These are phyloP conservation scores for Cantharis rufa DNA, from an alignment of 2,888 invertebrate genomes.

Conservation along the genomic window DNA sequence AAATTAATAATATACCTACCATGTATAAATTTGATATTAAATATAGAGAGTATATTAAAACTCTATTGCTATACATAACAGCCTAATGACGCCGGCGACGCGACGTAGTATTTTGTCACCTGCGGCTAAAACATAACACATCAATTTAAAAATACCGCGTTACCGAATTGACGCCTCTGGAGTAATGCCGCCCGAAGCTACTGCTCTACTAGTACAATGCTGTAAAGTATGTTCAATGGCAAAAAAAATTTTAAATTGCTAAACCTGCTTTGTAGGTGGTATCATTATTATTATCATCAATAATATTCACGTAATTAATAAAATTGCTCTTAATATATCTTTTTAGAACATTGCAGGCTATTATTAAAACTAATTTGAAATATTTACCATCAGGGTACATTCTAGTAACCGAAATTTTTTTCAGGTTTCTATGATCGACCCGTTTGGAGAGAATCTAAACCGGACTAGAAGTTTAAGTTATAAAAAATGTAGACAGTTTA, in stretches of 20 bases:
- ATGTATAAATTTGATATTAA: not conserved
- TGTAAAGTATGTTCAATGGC: not conserved
- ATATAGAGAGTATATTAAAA: not conserved
- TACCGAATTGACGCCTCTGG: not conserved
- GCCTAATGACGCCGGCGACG: not conserved
- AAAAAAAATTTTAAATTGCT: not conserved
- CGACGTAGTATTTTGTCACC: not conserved
- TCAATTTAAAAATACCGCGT: not conserved
- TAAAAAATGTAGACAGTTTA: not conserved
- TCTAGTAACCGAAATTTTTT: not conserved
- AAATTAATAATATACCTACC: not conserved
- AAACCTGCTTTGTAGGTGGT: not conserved
- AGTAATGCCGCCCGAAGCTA: not conserved
- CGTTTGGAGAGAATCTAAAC: not conserved
- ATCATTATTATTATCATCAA: not conserved
- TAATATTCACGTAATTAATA: too few relatives aligned
- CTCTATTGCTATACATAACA: not conserved
- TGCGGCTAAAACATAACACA: not conserved
- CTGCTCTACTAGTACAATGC: not conserved
- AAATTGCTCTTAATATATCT: not conserved
- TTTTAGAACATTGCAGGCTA: not conserved
- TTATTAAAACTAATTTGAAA: not conserved
- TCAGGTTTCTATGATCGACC: not conserved
- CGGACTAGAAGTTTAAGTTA: not conserved
- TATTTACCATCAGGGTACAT: not conserved